phyloP scores from a whole-genome alignment of 1,140 invertebrate genomes.

The Mya arenaria region DNA sequence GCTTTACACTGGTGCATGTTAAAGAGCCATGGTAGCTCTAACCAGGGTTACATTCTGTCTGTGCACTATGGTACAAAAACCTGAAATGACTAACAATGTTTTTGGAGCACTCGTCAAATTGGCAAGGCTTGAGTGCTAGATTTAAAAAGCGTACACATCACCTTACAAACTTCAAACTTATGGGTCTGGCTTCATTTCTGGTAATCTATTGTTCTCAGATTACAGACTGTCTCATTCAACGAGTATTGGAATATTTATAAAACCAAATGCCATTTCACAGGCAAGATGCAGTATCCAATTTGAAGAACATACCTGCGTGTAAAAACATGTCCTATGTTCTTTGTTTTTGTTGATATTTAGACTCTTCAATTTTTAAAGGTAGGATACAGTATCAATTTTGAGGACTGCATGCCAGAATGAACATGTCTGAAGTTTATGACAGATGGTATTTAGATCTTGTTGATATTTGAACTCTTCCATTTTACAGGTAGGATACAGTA shows the following conservation, averaged over 20 bases:
- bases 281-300: background rate
- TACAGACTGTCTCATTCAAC: background rate
- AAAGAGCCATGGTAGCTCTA: too few relatives aligned
- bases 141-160: too few relatives aligned
- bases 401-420: conserved; percentile 89
- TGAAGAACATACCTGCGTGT: background rate
- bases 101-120: background rate
- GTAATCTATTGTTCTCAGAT: background rate
- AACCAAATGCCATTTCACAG: background rate
- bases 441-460: conserved; percentile 94
- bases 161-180: background rate
- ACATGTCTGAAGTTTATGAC: conserved; percentile 99
- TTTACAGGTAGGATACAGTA: conserved; percentile 88
- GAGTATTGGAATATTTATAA: background rate
- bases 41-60: too few relatives aligned
- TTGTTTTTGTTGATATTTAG: background rate
- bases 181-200: background rate
- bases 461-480: background rate
- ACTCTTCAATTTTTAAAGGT: conserved; percentile 82
- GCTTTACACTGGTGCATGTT: too few relatives aligned
- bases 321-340: too few relatives aligned
- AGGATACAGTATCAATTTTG: conserved; percentile 90
- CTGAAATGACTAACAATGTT: too few relatives aligned
- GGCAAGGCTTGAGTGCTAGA: background rate
- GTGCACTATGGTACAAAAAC: too few relatives aligned